These are phyloP conservation scores for Sciurus vulgaris DNA, from an alignment of 2,797 vertebrate species.

Conservation along the genomic window DNA sequence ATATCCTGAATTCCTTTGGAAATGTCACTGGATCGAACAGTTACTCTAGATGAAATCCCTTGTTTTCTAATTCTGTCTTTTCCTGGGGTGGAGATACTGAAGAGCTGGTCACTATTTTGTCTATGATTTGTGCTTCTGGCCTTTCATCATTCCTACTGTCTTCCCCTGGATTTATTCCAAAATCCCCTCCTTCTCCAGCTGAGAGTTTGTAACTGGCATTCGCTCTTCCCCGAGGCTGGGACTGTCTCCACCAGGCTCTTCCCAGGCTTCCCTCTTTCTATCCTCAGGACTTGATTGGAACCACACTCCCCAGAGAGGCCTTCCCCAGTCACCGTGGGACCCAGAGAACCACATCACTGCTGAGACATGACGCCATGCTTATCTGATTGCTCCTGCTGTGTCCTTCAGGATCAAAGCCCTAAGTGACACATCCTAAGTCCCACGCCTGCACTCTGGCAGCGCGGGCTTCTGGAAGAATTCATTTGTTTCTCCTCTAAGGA, in stretches of 20 bases:
- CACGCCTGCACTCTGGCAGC: neutral
- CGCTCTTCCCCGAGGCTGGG: neutral
- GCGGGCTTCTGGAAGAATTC: neutral
- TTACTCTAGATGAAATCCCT: constrained; percentile 17
- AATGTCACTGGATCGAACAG: neutral
- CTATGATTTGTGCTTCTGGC: neutral
- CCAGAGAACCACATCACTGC: neutral
- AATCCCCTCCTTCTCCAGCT: neutral
- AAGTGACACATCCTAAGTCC: neutral
- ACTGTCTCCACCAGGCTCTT: neutral
- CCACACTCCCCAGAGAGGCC: neutral
- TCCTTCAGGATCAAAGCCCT: neutral
- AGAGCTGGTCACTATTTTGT: neutral
- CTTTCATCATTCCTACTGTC: constrained; percentile 24
- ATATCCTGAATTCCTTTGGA: neutral
- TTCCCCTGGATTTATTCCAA: constrained; percentile 6
- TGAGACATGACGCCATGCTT: neutral
- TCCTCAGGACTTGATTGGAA: neutral
- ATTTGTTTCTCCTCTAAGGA: neutral
- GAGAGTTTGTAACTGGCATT: neutral
- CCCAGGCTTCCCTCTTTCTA: neutral
- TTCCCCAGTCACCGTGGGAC: neutral
- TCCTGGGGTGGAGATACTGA: neutral
- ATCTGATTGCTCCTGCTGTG: too few relatives aligned
- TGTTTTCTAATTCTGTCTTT: constrained; percentile 46